A percentile compares a stretch with the other conserved stretches of the same genome.
Evolutionary conservation across 2,888 invertebrate genomes (phyloP).

Genomic region (Lordiphosa andalusiaca): DNA sequence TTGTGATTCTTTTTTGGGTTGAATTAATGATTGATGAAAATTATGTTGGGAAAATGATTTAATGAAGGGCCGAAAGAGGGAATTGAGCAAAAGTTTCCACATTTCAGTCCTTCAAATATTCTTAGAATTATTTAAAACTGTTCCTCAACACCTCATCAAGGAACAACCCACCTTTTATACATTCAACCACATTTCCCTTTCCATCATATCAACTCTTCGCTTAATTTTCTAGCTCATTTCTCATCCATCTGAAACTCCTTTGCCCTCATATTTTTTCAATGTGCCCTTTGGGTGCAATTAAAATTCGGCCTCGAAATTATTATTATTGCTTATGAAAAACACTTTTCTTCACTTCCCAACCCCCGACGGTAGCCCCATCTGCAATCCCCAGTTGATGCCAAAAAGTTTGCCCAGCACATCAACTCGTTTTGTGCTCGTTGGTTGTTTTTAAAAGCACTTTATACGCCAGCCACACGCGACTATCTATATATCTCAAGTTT

Average conservation of each 20-base stretch:
- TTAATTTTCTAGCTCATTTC: constrained; percentile 10
- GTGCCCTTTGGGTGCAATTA: constrained; percentile 78
- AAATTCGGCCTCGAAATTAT: constrained; percentile 74
- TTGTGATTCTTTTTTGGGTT: constrained; percentile 43
- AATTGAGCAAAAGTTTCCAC: no score
- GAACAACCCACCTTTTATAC: background rate
- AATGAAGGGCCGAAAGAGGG: no score
- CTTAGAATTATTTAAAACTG: no score
- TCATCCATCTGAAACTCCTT: constrained; percentile 17
- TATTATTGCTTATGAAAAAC: constrained; percentile 73
- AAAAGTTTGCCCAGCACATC: constrained; percentile 56
- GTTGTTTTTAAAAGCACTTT: constrained; percentile 72
- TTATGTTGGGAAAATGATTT: background rate
- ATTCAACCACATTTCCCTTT: background rate
- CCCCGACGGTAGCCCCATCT: background rate
- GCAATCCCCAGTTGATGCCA: constrained; percentile 19
- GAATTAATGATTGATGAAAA: constrained; percentile 30
- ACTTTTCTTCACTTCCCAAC: constrained; percentile 45
- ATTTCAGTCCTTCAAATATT: no score
- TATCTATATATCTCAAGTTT: constrained; percentile 25
- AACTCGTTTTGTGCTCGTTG: constrained; percentile 43
- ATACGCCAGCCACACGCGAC: constrained; percentile 61
- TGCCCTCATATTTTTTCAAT: constrained; percentile 51
- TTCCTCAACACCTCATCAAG: no score
- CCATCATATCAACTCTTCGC: background rate